Percentiles rank a stretch among this genome's conserved stretches.
Conservation (phyloP, 2,888 invertebrate genomes). For the Proisotoma minuta region DNA sequence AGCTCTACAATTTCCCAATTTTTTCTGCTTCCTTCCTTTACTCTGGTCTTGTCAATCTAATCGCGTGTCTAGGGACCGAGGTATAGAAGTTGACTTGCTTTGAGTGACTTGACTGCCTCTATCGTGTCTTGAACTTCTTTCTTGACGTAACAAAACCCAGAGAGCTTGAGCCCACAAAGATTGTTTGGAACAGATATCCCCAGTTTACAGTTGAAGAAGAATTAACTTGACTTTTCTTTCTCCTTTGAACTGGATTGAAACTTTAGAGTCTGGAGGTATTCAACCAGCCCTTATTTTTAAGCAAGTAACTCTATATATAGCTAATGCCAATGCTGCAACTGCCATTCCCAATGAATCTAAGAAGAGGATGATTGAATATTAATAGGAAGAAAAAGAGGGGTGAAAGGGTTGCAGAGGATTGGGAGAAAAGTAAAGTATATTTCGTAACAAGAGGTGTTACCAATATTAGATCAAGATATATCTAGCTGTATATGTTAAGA, state of each 20-base stretch:
- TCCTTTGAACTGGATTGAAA: neutral
- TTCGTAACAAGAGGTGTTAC: too few relatives aligned
- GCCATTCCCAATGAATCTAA: constrained; percentile 13
- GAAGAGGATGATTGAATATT: constrained; percentile 41
- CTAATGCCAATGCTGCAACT: constrained; percentile 18
- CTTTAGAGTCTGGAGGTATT: neutral
- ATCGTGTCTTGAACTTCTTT: constrained; percentile 2
- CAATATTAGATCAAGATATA: too few relatives aligned
- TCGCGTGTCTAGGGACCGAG: constrained; percentile 13
- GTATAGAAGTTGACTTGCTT: too few relatives aligned
- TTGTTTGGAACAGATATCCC: neutral
- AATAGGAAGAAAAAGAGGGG: constrained; percentile 29
- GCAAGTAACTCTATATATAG: constrained; percentile 12
- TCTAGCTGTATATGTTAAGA: too few relatives aligned
- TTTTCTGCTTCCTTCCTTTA: neutral
- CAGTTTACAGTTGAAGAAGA: constrained; percentile 1
- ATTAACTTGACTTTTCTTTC: constrained; percentile 3
- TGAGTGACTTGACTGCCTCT: neutral
- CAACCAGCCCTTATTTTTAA: neutral
- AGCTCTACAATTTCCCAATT: neutral
- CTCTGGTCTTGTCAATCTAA: constrained; percentile 9
- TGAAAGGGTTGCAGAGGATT: too few relatives aligned
- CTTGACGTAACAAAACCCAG: neutral
- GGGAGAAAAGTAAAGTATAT: too few relatives aligned
- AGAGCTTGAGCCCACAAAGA: neutral